phyloP scores from a whole-genome alignment of 2,888 invertebrate genomes.

The Dioctria rufipes region DNA sequence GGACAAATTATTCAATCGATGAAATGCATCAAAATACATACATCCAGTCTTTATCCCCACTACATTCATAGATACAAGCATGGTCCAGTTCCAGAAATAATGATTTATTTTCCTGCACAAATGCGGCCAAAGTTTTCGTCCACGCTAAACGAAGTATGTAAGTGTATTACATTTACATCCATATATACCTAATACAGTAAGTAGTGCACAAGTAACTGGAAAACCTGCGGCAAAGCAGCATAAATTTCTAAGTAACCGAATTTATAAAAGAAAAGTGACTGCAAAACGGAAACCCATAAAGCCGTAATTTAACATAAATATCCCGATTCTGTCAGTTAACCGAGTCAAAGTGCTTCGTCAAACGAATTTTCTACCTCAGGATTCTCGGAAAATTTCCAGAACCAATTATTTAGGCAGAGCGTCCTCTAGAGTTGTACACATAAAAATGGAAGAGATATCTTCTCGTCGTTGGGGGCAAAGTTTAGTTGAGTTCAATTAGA shows the following conservation, averaged over 20 bases:
- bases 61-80: too few relatives aligned
- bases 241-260: background rate
- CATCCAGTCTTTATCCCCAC: too few relatives aligned
- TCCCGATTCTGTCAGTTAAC: conserved; percentile 3
- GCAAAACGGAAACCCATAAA: background rate
- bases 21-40: too few relatives aligned
- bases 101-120: too few relatives aligned
- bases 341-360: conserved; percentile 29
- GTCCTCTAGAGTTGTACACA: background rate
- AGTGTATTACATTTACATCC: too few relatives aligned
- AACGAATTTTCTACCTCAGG: conserved; percentile 36
- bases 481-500: conserved; percentile 44
- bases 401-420: conserved; percentile 38
- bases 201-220: too few relatives aligned
- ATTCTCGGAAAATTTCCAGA: conserved; percentile 24
- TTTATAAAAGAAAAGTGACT: background rate
- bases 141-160: too few relatives aligned
- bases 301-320: conserved; percentile 21
- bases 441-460: conserved; percentile 1
- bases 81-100: too few relatives aligned
- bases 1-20: too few relatives aligned
- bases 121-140: too few relatives aligned
- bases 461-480: background rate
- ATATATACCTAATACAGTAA: too few relatives aligned
- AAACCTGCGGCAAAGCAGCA: too few relatives aligned